Evolutionary conservation across 2,113 vertebrate genomes (phyloP).

Genomic region (Vulpes lagopus): DNA sequence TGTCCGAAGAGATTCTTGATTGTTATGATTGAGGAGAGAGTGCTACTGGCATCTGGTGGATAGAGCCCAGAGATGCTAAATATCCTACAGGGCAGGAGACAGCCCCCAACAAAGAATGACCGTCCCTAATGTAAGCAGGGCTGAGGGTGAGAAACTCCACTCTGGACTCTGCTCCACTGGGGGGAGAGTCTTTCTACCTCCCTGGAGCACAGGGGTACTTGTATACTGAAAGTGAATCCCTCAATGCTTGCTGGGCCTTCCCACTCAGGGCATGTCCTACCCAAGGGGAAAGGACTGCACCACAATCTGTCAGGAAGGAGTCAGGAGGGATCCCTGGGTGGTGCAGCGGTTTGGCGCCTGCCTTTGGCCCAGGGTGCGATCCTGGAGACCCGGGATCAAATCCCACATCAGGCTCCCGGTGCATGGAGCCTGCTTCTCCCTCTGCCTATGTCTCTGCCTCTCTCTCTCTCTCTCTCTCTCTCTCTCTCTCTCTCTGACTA

Average conservation of each 20-base stretch:
- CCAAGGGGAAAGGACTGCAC: neutral
- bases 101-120: neutral
- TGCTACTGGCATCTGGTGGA: neutral
- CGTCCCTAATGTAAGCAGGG: neutral
- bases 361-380: too few species aligned
- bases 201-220: fast-evolving
- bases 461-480: too few species aligned
- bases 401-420: too few species aligned
- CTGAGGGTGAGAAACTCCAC: neutral
- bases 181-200: neutral
- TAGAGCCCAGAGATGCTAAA: neutral
- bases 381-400: too few species aligned
- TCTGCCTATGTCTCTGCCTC: too few species aligned
- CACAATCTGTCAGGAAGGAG: neutral
- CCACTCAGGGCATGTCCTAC: neutral
- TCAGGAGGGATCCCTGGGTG: neutral
- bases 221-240: neutral
- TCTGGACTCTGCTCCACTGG: neutral
- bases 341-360: too few species aligned
- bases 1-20: too few species aligned
- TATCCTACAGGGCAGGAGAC: neutral
- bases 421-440: too few species aligned
- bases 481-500: too few species aligned
- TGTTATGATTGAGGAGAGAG: too few species aligned
- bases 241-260: neutral